Evolutionary conservation across 2,113 vertebrate genomes (phyloP), one percentile per base, ranked within the genome.

Genomic region (Thinocorus orbignyianus): DNA sequence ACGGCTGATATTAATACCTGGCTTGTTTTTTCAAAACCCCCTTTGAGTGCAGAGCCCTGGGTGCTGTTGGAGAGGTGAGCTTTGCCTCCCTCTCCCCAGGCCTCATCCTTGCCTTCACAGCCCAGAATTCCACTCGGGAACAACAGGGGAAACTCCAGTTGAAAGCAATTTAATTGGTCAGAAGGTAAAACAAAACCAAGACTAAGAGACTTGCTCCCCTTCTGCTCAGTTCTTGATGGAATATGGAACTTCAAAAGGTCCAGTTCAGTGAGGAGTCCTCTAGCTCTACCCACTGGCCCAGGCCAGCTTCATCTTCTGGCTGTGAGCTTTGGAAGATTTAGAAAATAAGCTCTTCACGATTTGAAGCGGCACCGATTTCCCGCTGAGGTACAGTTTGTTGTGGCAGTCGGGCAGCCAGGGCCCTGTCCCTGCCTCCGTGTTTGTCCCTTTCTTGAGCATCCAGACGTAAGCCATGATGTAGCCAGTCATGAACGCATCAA

Each of bases 321-420:
- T 74, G 65, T 99, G 99, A 79, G 99, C 99, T 96, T 99, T 99
- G 49, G 99, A 99, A 3, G 99, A 99, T 77, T 98, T 99, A 44
- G 99, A 98, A 94, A 99, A 99, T 76, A 98, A 98, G 97, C 99
- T 99, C 97, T 99, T 99, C 33, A 98, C 98, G 48, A 99, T 98
- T 6, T 99, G 99, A 60, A 99, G 98, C 4, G 99, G 99, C 15
- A 99, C 95, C 0, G 98, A 97, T 93, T 99, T 99, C 66, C 99
- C 99, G n/a, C 99, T 99, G 77, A 99, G 98, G 92, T 99, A 99
- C n/a, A 99, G 92, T 92, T 99, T 99, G 93, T 99, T 99, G 48
- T 98, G 96, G 89, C 99, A 99, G 13, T 96, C 95, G 13, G 98
- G 98, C 52, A 99, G 86, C 97, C 98, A 98, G 3, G 92, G 68